A percentile compares a stretch with the other conserved stretches of the same genome.
phyloP scores from a whole-genome alignment of 2,113 vertebrate genomes.

The Semicossyphus pulcher region DNA sequence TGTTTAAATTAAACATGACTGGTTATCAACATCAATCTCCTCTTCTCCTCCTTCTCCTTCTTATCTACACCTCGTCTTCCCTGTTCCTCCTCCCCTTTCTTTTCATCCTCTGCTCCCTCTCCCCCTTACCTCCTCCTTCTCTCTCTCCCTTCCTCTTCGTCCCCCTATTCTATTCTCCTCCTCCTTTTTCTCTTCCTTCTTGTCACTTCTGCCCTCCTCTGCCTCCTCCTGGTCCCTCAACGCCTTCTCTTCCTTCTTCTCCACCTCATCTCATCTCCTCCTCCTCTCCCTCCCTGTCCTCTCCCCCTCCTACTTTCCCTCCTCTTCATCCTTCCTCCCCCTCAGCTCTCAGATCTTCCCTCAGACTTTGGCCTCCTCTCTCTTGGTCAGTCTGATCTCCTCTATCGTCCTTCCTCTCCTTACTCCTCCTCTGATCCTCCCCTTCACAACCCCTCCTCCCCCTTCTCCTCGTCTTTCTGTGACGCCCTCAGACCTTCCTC shows the following conservation, averaged over 20 bases:
- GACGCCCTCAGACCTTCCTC: constrained; percentile 6
- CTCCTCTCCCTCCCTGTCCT: not conserved
- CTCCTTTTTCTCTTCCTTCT: not conserved
- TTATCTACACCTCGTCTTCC: too few species aligned
- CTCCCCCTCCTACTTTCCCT: not conserved
- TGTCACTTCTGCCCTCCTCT: not conserved
- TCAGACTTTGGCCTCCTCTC: constrained; percentile 57
- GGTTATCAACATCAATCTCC: too few species aligned
- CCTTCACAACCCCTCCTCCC: not conserved
- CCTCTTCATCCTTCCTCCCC: not conserved
- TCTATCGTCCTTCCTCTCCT: constrained; percentile 29
- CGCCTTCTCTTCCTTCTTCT: not conserved
- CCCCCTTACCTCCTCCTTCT: too few species aligned
- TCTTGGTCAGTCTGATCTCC: constrained; percentile 30
- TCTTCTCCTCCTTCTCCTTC: too few species aligned
- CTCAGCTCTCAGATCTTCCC: constrained; percentile 55
- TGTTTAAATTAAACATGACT: too few species aligned
- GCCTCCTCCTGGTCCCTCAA: not conserved
- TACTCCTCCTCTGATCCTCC: constrained; percentile 29
- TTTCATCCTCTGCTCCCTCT: too few species aligned
- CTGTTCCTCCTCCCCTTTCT: too few species aligned
- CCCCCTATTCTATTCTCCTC: too few species aligned
- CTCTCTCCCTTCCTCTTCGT: too few species aligned
- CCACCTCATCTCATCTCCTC: not conserved
- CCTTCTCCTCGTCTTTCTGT: constrained; percentile 30